phyloP scores from a whole-genome alignment of 2,797 vertebrate genomes.

The Rousettus madagascariensis region DNA sequence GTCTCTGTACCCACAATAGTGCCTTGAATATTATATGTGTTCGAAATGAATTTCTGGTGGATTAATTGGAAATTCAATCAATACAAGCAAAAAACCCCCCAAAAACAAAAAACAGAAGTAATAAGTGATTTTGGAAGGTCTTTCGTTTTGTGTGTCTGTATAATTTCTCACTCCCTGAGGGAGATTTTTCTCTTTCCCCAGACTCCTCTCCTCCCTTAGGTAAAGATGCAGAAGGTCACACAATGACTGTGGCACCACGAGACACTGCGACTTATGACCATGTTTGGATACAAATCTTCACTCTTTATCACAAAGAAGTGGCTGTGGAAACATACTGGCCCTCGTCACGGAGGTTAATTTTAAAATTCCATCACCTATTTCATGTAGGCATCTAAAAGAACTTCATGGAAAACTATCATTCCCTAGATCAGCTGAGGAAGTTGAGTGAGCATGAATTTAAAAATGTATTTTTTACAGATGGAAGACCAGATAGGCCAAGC shows the following conservation, averaged over 20 bases:
- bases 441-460: constrained; percentile 34
- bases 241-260: neutral
- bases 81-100: neutral
- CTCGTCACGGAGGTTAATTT: neutral
- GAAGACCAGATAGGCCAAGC: constrained; percentile 36
- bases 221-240: neutral
- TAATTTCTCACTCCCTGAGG: neutral
- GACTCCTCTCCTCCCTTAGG: neutral
- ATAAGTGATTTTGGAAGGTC: neutral
- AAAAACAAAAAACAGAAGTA: neutral
- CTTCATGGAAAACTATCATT: neutral
- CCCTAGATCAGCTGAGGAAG: constrained; percentile 1
- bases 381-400: neutral
- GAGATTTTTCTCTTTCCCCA: constrained; percentile 8
- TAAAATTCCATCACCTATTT: constrained; percentile 8
- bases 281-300: neutral
- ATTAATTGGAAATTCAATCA: neutral
- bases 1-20: neutral
- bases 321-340: constrained; percentile 40
- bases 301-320: constrained; percentile 1
- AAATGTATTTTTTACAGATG: constrained; percentile 42
- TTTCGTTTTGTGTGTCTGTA: constrained; percentile 13
- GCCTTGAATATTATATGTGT: neutral
- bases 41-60: neutral
- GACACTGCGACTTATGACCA: neutral